These are phyloP conservation scores for Aspidiotus destructor DNA, from an alignment of 2,888 invertebrate species.

Conservation along the genomic window DNA sequence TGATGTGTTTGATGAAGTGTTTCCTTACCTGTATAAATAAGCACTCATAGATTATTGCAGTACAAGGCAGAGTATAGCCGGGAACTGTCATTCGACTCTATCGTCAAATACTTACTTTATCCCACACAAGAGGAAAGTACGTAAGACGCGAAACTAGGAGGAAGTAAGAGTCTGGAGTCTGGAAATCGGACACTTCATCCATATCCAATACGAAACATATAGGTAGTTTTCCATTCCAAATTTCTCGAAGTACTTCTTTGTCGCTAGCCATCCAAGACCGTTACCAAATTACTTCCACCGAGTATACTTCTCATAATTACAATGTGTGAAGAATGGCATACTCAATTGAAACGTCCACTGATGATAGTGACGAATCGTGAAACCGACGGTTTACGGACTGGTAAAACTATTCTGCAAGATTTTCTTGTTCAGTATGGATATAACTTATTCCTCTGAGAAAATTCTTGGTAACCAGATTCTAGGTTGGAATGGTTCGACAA, in stretches of 20 bases:
- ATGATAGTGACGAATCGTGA: too few species aligned
- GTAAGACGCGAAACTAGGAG: conserved; percentile 86
- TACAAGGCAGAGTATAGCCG: neutral
- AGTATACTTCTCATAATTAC: neutral
- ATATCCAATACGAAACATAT: conserved; percentile 81
- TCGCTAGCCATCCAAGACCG: conserved; percentile 46
- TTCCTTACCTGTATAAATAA: conserved; percentile 59
- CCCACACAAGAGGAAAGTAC: conserved; percentile 89
- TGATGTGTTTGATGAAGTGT: conserved; percentile 74
- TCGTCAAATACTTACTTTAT: conserved; percentile 60
- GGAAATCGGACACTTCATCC: conserved; percentile 79
- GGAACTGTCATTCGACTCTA: neutral
- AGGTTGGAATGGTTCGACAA: too few species aligned
- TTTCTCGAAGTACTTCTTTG: conserved; percentile 80
- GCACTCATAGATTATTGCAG: neutral
- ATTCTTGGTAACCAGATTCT: too few species aligned
- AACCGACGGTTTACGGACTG: too few species aligned
- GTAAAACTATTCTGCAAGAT: too few species aligned
- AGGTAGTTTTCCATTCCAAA: conserved; percentile 73
- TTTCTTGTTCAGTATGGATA: too few species aligned
- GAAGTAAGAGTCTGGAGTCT: conserved; percentile 85
- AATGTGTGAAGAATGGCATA: too few species aligned
- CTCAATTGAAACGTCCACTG: too few species aligned
- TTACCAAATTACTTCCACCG: neutral
- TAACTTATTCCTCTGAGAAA: too few species aligned